A percentile compares a stretch with the other conserved stretches of the same genome.
phyloP scores from a whole-genome alignment of 1,140 invertebrate species.

The Coptotermes formosanus region DNA sequence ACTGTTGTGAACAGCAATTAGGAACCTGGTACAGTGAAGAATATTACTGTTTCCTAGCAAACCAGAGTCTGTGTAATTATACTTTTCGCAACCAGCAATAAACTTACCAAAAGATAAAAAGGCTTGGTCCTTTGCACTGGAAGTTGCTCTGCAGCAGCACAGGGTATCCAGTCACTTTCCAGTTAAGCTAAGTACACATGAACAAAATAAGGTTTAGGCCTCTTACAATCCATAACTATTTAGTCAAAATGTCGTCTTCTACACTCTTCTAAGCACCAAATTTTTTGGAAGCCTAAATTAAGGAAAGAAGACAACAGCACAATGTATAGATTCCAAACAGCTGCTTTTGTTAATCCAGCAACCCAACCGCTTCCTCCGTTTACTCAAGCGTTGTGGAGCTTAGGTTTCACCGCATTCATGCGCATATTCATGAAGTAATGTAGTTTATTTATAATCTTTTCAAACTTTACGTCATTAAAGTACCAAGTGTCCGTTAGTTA shows the following conservation, averaged over 20 bases:
- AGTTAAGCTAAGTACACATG: neutral
- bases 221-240: neutral
- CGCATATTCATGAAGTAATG: neutral
- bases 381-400: neutral
- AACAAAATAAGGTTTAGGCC: neutral
- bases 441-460: neutral
- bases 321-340: neutral
- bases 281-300: neutral
- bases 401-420: neutral
- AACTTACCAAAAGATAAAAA: neutral
- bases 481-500: neutral
- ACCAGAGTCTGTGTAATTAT: neutral
- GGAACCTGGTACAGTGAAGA: no score
- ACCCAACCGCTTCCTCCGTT: neutral
- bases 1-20: no score
- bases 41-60: no score
- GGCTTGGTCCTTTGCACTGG: neutral
- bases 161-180: neutral
- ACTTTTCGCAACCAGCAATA: neutral
- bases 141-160: neutral
- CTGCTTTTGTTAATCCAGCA: conserved; percentile 5
- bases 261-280: neutral
- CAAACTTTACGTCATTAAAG: neutral
- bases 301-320: neutral
- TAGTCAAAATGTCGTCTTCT: neutral